Conservation (phyloP, 2,797 vertebrate species). For the Macrochelys suwanniensis region DNA sequence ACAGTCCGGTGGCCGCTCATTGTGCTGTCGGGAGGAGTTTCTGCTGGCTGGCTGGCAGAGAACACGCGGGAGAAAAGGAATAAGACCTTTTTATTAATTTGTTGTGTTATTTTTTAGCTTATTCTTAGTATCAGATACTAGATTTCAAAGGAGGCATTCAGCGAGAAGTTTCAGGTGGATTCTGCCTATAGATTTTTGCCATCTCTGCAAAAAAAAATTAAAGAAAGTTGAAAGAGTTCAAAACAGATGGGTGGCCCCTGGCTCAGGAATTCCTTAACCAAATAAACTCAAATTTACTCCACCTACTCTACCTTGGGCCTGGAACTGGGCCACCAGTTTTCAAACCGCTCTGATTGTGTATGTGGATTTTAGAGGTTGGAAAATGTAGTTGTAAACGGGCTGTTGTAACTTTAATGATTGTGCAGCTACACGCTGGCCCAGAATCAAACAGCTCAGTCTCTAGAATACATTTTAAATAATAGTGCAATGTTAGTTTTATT, state of each 20-base stretch:
- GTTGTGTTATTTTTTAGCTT: background rate
- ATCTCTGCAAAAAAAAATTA: background rate
- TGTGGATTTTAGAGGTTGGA: background rate
- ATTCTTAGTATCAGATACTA: background rate
- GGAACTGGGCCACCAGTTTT: fast-evolving
- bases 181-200: background rate
- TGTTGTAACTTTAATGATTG: background rate
- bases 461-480: background rate
- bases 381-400: background rate
- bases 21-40: too few species aligned
- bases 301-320: fast-evolving
- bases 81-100: too few species aligned
- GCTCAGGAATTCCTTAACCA: background rate
- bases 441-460: background rate
- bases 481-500: background rate
- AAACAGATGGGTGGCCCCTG: background rate
- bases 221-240: background rate
- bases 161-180: background rate
- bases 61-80: too few species aligned
- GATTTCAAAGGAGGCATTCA: background rate
- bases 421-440: background rate
- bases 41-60: too few species aligned
- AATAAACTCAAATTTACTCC: fast-evolving
- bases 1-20: too few species aligned
- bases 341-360: too few species aligned